Conservation (phyloP, 2,888 invertebrate species). For the Agriopis marginaria region DNA sequence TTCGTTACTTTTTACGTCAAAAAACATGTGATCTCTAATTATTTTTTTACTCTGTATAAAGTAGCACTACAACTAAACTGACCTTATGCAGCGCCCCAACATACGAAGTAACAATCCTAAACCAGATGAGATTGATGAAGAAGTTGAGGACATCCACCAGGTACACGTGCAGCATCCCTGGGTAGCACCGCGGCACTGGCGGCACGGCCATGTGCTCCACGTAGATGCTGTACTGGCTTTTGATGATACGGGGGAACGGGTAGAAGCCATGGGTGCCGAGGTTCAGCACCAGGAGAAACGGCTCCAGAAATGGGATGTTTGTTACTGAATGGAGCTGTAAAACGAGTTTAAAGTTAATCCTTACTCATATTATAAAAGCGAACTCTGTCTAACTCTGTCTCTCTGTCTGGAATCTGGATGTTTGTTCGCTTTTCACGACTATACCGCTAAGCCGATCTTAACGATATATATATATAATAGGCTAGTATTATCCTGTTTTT, state of each 20-base stretch:
- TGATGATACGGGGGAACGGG: constrained; percentile 66
- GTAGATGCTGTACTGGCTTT: constrained; percentile 56
- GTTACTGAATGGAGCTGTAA: constrained; percentile 58
- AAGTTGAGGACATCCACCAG: constrained; percentile 67
- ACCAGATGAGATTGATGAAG: constrained; percentile 70
- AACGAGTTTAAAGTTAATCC: neutral
- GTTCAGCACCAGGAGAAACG: constrained; percentile 65
- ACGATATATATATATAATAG: too few species aligned
- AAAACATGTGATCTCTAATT: too few species aligned
- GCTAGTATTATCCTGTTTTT: too few species aligned
- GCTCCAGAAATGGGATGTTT: constrained; percentile 61
- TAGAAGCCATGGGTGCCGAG: constrained; percentile 77
- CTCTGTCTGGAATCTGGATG: too few species aligned
- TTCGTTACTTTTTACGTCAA: too few species aligned
- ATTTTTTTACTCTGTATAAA: neutral
- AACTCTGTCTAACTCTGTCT: too few species aligned
- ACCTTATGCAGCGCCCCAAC: constrained; percentile 68
- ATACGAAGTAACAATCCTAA: constrained; percentile 65
- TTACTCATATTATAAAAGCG: too few species aligned
- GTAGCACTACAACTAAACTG: constrained; percentile 21
- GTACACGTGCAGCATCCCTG: constrained; percentile 71
- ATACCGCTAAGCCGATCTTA: too few species aligned
- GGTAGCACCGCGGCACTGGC: constrained; percentile 62
- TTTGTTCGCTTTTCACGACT: too few species aligned
- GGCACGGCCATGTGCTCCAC: constrained; percentile 56